These are phyloP conservation scores for Rhopalosiphum maidis DNA, from an alignment of 1,140 invertebrate genomes.

Conservation along the genomic window DNA sequence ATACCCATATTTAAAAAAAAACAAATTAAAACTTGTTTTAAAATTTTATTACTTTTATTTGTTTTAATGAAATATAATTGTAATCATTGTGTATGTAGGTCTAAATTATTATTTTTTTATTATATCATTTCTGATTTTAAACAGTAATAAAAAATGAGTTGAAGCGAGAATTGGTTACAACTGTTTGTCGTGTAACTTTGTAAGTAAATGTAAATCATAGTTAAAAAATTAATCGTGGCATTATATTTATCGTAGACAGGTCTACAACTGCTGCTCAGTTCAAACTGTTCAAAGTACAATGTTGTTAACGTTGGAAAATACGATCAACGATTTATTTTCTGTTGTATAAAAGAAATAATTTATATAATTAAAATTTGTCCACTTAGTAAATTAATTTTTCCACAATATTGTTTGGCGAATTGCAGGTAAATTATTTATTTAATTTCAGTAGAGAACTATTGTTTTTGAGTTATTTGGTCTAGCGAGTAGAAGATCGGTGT, in stretches of 20 bases:
- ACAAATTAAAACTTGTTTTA: neutral
- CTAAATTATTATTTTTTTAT: conserved; percentile 24
- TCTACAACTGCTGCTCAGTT: neutral
- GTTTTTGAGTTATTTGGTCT: neutral
- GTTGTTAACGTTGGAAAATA: neutral
- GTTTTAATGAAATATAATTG: conserved; percentile 37
- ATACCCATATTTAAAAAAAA: neutral
- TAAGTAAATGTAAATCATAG: neutral
- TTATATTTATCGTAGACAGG: neutral
- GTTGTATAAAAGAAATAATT: neutral
- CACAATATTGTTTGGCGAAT: neutral
- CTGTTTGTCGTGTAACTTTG: neutral
- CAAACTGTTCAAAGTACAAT: neutral
- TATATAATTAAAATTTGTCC: neutral
- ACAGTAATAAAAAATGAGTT: neutral
- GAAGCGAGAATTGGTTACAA: neutral
- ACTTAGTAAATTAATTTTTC: neutral
- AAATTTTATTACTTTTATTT: neutral
- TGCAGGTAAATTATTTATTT: neutral
- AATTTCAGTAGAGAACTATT: neutral
- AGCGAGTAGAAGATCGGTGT: neutral
- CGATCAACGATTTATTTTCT: neutral
- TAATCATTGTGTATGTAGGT: conserved; percentile 41
- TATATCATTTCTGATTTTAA: neutral
- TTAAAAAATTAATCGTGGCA: neutral